Base-by-base conservation (phyloP, 1,140 invertebrate genomes). In the Melipona quadrifasciata region DNA sequence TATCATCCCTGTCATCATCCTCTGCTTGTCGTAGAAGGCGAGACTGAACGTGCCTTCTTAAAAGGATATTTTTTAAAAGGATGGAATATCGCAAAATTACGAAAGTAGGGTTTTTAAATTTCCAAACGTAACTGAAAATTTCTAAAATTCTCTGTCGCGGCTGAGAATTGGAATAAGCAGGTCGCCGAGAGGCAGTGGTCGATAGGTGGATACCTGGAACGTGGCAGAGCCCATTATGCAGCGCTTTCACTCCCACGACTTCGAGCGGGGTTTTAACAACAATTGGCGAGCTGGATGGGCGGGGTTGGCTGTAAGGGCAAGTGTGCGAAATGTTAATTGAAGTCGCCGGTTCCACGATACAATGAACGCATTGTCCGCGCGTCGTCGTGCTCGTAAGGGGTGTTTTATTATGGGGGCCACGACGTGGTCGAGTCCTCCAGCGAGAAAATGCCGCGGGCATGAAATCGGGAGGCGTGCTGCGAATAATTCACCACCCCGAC, bases 291-390 rank as follows among this genome's bases (percentile, higher is more conserved):
- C 77, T 85, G 77, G 79, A 87, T 92, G 93, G 93, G 93, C 89
- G 92, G 90, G 85, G 90, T 64, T 71, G 24, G 65, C 78, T 39
- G 34, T 81, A 31, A 78, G 47, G 31, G 84, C 85, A 91, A 90
- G 91, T 90, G 91, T 87, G 84, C 90, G 90, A 90, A 91, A 93
- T 92, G 91, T 94, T 93, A 93, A 94, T 94, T 93, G 92, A 93
- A 93, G 88, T 87, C 86, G 87, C 70, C 53, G 77, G 86, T 85
- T 83, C 77, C 82, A 73, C 64, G 31, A 31, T 80, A 94, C 91
- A 94, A 93, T 93, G 88, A 82, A 76, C 84, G 89, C n/a, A 93
- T 94, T 93, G 93, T 94, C 79, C 70, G 83, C 58, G 65, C 4
- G 55, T 74, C 88, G 85, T 88, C 80, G 58, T 79, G 73, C 87